A percentile compares a stretch with the other conserved stretches of the same genome.
These are phyloP conservation scores for Nasonia longicornis DNA, from an alignment of 1,140 invertebrate species.

Conservation along the genomic window DNA sequence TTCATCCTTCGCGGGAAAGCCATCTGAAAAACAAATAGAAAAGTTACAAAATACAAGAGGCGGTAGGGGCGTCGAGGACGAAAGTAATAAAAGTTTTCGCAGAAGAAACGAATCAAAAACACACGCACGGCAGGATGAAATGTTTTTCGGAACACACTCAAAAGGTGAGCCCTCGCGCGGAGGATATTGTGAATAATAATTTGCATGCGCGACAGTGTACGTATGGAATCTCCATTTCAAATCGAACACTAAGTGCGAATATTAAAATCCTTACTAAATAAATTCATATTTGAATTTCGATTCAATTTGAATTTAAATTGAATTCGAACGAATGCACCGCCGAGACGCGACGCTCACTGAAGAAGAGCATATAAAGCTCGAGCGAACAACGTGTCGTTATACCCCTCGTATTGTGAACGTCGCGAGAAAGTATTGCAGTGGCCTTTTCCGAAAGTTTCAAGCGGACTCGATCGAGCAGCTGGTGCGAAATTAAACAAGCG, in stretches of 20 bases:
- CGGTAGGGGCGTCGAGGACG: not conserved
- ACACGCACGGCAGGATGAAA: not conserved
- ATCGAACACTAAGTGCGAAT: not conserved
- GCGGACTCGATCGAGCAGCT: not conserved
- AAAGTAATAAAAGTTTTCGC: too few species aligned
- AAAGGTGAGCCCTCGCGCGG: too few species aligned
- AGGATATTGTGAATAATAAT: too few species aligned
- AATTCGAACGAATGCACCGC: not conserved
- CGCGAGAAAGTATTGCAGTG: not conserved
- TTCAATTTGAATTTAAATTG: conserved; percentile 34
- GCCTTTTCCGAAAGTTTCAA: not conserved
- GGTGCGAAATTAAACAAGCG: not conserved
- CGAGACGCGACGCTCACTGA: not conserved
- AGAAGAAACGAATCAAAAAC: not conserved
- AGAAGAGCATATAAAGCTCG: not conserved
- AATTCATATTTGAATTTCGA: conserved; percentile 22
- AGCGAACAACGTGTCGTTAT: not conserved
- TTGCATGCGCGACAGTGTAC: not conserved
- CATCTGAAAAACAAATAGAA: too few species aligned
- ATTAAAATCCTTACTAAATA: conserved; percentile 10
- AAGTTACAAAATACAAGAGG: too few species aligned
- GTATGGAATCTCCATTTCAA: not conserved
- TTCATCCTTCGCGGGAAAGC: not conserved
- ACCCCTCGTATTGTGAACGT: not conserved
- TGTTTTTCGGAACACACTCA: not conserved